phyloP scores from a whole-genome alignment of 2,113 vertebrate species.

The Brachyhypopomus occidentalis region DNA sequence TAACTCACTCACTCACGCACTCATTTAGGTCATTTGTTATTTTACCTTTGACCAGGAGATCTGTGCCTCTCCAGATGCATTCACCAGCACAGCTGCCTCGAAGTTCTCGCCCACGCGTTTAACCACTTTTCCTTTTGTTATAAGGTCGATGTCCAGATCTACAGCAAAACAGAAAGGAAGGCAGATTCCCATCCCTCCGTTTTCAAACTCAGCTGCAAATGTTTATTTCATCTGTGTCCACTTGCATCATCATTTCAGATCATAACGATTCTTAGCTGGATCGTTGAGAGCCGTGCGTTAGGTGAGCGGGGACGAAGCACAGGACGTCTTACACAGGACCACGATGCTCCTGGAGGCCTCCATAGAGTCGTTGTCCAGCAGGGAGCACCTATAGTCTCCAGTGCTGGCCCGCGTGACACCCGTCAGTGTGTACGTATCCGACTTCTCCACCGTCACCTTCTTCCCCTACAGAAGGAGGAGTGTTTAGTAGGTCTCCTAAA shows the following conservation, averaged over 20 bases:
- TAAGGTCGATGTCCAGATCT: slow-evolving; percentile 90
- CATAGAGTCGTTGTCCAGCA: slow-evolving; percentile 75
- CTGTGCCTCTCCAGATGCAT: slow-evolving; percentile 78
- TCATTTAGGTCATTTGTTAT: not conserved
- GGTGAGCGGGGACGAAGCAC: not conserved
- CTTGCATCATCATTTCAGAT: not conserved
- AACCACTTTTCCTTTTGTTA: slow-evolving; percentile 78
- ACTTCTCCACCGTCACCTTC: slow-evolving; percentile 66
- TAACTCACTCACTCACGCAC: no score
- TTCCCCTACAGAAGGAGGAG: slow-evolving; percentile 60
- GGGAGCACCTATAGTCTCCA: slow-evolving; percentile 90
- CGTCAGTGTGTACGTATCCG: slow-evolving; percentile 73
- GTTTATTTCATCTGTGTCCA: slow-evolving; percentile 19
- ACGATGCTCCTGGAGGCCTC: slow-evolving; percentile 75
- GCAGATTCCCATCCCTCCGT: not conserved
- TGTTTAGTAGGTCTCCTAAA: not conserved
- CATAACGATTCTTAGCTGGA: not conserved
- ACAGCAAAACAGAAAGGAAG: slow-evolving; percentile 52
- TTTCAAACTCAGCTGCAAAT: no score
- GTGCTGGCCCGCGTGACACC: slow-evolving; percentile 80
- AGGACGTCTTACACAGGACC: slow-evolving; percentile 85
- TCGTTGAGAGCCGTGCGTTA: not conserved
- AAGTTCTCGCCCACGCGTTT: slow-evolving; percentile 80
- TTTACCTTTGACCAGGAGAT: slow-evolving; percentile 90
- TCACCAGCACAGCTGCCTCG: slow-evolving; percentile 75